Percentiles rank a stretch among this genome's conserved stretches.
Conservation (phyloP, 2,113 vertebrate genomes). For the Xenus cinereus region DNA sequence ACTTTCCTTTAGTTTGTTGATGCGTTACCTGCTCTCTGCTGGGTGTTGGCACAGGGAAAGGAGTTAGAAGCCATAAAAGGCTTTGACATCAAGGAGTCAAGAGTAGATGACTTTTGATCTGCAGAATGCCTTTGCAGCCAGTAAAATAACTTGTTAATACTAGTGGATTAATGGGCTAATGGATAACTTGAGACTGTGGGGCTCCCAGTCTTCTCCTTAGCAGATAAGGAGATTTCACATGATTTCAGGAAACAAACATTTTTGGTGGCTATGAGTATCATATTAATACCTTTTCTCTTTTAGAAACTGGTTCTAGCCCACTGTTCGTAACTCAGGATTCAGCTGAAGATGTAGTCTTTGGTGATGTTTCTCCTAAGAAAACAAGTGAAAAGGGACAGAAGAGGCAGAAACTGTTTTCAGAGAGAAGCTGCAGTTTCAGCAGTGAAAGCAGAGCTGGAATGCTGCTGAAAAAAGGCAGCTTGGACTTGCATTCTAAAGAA, state of each 20-base stretch:
- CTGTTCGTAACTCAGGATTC: conserved; percentile 79
- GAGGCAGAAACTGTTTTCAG: conserved; percentile 85
- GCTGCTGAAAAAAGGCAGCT: conserved; percentile 86
- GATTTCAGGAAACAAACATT: background rate
- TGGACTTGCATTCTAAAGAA: conserved; percentile 84
- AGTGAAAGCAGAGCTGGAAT: conserved; percentile 89
- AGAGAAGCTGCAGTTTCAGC: conserved; percentile 95
- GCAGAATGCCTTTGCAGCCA: background rate
- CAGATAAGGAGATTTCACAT: background rate
- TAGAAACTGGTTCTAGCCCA: conserved; percentile 72
- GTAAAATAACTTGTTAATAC: background rate
- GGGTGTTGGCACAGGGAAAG: background rate
- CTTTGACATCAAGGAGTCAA: background rate
- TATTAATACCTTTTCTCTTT: conserved; percentile 27
- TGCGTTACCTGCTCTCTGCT: background rate
- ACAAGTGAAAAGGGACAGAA: conserved; percentile 77
- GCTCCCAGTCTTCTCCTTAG: background rate
- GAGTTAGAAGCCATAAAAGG: background rate
- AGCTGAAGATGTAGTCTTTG: conserved; percentile 73
- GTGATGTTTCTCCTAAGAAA: conserved; percentile 67
- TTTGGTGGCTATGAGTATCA: background rate
- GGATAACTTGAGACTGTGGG: background rate
- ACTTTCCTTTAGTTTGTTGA: background rate
- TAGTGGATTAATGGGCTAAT: background rate
- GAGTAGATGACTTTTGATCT: background rate